Evolutionary conservation across 2,888 invertebrate species (phyloP).

Genomic region (Amphipyra berbera): DNA sequence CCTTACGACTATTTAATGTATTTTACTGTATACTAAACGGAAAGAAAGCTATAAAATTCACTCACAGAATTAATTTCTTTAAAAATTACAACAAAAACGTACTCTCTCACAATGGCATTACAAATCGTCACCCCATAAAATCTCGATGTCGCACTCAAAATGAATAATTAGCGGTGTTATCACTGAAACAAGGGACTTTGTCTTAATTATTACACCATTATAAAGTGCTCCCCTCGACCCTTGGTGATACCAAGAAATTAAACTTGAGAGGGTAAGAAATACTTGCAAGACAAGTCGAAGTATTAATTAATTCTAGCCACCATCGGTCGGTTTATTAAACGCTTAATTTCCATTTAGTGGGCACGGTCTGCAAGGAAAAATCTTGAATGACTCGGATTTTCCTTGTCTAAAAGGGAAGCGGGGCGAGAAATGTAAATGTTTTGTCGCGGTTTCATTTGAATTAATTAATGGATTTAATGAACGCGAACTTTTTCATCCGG

Average conservation of each 20-base stretch:
- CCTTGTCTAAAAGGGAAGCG: constrained; percentile 76
- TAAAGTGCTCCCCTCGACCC: constrained; percentile 82
- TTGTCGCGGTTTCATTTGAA: constrained; percentile 89
- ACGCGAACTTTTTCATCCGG: constrained; percentile 85
- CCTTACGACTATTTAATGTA: constrained; percentile 33
- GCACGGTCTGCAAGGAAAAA: constrained; percentile 71
- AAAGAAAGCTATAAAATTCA: constrained; percentile 49
- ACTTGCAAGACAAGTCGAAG: constrained; percentile 80
- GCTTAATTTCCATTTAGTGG: constrained; percentile 86
- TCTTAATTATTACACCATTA: constrained; percentile 88
- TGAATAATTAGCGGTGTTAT: constrained; percentile 85
- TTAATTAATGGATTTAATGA: constrained; percentile 90
- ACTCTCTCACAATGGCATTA: constrained; percentile 68
- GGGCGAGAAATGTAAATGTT: constrained; percentile 85
- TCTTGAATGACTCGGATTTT: constrained; percentile 79
- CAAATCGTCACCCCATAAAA: constrained; percentile 83
- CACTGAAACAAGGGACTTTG: constrained; percentile 82
- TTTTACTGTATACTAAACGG: constrained; percentile 38
- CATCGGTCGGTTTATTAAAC: constrained; percentile 83
- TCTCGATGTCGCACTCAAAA: constrained; percentile 78
- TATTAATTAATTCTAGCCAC: constrained; percentile 86
- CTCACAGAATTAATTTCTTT: constrained; percentile 45
- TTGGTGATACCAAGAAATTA: constrained; percentile 78
- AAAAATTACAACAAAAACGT: constrained; percentile 50
- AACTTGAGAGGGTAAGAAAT: constrained; percentile 78